Evolutionary conservation across 2,797 vertebrate species (phyloP).

Genomic region (Neopelma chrysocephalum): DNA sequence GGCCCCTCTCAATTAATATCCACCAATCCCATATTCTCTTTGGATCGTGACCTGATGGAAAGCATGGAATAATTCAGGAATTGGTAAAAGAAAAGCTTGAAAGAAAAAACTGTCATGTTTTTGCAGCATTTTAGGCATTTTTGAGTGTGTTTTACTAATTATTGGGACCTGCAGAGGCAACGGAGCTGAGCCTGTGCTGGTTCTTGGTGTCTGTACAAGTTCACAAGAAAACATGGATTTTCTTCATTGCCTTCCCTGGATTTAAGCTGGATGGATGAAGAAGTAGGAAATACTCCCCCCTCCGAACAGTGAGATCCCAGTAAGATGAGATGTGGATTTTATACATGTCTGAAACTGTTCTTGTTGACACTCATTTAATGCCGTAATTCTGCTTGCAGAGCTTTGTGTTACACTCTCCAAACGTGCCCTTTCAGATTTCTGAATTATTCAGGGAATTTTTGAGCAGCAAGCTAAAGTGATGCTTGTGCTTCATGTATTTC

Average conservation of each 20-base stretch:
- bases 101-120: background rate
- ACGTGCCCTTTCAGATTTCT: background rate
- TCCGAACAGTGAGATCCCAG: background rate
- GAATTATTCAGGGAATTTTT: background rate
- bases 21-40: background rate
- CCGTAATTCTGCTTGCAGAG: background rate
- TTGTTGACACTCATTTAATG: background rate
- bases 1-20: background rate
- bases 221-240: background rate
- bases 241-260: background rate
- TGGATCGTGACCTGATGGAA: background rate
- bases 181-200: background rate
- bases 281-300: background rate
- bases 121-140: background rate
- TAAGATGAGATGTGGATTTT: background rate
- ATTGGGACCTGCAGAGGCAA: background rate
- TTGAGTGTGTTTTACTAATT: background rate
- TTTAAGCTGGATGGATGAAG: background rate
- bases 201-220: fast-evolving
- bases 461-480: background rate
- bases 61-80: background rate
- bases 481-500: background rate
- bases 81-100: background rate
- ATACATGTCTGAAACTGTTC: background rate
- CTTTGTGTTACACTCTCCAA: background rate